Evolutionary conservation across 2,113 vertebrate genomes (phyloP).

Genomic region (Ahaetulla prasina): DNA sequence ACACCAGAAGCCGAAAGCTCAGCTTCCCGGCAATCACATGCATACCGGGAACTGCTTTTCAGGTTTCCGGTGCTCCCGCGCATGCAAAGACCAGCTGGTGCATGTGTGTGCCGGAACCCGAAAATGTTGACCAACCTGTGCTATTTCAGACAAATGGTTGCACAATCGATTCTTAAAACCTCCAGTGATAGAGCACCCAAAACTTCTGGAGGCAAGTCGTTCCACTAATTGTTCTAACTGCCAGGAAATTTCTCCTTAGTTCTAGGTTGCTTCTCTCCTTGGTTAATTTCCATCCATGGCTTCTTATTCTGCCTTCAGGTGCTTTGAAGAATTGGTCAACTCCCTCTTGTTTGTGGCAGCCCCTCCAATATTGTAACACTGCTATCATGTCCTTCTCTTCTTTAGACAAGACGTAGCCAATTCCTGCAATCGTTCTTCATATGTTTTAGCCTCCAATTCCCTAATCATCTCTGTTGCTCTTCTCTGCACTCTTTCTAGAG

Average conservation of each 20-base stretch:
- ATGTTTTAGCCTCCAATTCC: too few relatives aligned
- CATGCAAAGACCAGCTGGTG: too few relatives aligned
- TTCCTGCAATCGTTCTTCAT: too few relatives aligned
- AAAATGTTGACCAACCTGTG: too few relatives aligned
- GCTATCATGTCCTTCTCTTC: neutral
- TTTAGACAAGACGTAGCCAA: too few relatives aligned
- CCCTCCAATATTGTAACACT: neutral
- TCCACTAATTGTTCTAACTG: neutral
- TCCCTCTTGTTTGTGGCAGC: neutral
- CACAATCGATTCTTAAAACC: neutral
- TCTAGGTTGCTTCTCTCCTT: neutral
- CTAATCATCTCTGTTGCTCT: neutral
- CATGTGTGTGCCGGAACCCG: too few relatives aligned
- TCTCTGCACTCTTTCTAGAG: neutral
- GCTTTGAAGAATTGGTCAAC: neutral
- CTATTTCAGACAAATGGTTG: too few relatives aligned
- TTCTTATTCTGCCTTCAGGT: neutral
- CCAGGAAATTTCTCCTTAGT: neutral
- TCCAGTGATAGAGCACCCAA: neutral
- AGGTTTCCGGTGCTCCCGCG: too few relatives aligned
- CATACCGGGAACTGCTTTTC: too few relatives aligned
- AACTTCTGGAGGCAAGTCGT: neutral
- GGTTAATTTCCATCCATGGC: neutral
- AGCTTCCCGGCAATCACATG: too few relatives aligned
- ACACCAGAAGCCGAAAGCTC: accelerated